Evolutionary conservation across 2,113 vertebrate genomes (phyloP).

Genomic region (Antechinus stuartii): DNA sequence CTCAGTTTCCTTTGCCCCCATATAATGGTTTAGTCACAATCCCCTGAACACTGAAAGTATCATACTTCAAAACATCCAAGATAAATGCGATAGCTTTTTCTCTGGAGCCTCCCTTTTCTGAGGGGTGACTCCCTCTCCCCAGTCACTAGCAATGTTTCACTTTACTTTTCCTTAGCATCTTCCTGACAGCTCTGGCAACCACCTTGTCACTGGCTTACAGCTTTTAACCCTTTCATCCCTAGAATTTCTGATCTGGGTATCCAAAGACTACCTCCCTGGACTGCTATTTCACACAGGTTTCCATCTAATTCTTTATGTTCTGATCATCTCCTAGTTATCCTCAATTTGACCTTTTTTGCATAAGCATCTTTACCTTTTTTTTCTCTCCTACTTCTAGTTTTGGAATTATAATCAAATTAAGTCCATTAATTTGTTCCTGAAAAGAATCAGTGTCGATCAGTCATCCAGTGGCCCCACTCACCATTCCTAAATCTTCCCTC

Average conservation of each 20-base stretch:
- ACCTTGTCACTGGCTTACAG: not conserved
- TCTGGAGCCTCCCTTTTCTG: not conserved
- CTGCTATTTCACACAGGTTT: not conserved
- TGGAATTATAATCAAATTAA: not conserved
- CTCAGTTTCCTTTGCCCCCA: not conserved
- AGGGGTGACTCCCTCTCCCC: not conserved
- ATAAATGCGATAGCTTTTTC: not conserved
- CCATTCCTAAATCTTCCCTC: not conserved
- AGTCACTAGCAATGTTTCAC: not conserved
- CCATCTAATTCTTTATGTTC: not conserved
- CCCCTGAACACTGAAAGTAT: not conserved
- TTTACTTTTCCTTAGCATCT: not conserved
- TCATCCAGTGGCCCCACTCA: not conserved
- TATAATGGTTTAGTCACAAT: not conserved
- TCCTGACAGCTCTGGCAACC: not conserved
- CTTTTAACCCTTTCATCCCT: not conserved
- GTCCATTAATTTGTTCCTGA: not conserved
- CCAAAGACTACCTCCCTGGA: not conserved
- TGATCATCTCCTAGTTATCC: not conserved
- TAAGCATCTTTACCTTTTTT: not conserved
- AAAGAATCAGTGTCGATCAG: not conserved
- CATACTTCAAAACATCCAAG: not conserved
- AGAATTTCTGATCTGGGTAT: not conserved
- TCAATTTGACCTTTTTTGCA: not conserved
- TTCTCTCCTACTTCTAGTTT: not conserved